Conservation (phyloP, 2,113 vertebrate genomes). For the Chascanopsetta lugubris region DNA sequence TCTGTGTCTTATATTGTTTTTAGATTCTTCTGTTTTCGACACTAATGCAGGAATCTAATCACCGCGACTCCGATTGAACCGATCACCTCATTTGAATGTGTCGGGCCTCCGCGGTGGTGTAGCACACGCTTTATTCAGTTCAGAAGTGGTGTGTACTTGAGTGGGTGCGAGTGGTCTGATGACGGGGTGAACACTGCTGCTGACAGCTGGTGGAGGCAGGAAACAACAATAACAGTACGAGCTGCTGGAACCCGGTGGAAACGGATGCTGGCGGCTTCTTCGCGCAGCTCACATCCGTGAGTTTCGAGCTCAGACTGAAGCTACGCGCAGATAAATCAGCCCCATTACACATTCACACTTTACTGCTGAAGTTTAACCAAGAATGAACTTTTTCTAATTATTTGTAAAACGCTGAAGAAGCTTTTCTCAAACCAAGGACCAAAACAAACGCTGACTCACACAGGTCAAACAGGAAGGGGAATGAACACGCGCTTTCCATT, state of each 20-base stretch:
- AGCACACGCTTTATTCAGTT: constrained; percentile 20
- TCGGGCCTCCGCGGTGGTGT: constrained; percentile 17
- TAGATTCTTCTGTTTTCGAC: constrained; percentile 1
- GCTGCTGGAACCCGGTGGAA: constrained; percentile 30
- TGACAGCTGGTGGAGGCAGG: constrained; percentile 53
- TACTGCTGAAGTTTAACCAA: no score
- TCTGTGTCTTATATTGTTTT: no score
- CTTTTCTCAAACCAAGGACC: no score
- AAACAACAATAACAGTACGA: constrained; percentile 52
- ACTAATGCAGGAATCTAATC: constrained; percentile 17
- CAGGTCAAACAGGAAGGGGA: no score
- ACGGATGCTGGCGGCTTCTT: constrained; percentile 41
- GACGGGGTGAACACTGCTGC: constrained; percentile 45
- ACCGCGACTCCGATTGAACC: constrained; percentile 17
- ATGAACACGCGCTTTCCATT: no score
- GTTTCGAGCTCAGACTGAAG: constrained; percentile 16
- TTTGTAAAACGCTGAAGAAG: no score
- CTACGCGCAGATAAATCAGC: no score
- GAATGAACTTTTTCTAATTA: no score
- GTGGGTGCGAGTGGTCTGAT: constrained; percentile 51
- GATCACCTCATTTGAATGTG: constrained; percentile 21
- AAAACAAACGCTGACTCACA: no score
- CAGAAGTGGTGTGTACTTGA: constrained; percentile 43
- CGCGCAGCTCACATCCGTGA: constrained; percentile 9
- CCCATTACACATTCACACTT: no score